Evolutionary conservation across 64 coral and sea anemone genomes (phyloP), one percentile per base, ranked within the genome.

Genomic region (Porites australiensis): DNA sequence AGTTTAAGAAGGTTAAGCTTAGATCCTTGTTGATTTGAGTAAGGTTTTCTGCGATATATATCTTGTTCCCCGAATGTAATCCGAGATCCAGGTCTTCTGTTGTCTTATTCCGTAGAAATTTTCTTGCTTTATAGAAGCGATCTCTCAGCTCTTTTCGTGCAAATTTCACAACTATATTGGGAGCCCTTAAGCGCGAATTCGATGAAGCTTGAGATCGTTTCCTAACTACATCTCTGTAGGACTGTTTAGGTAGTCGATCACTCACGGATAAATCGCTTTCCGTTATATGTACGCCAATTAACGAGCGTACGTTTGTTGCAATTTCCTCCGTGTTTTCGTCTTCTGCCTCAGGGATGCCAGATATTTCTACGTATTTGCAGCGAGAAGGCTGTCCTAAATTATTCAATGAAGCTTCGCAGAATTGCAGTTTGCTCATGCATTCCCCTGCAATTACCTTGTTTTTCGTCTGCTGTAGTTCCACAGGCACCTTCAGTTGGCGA

Each of bases 11-110:
- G 52, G 52, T 68, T 1, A 68, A 7, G n/a, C n/a, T n/a, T n/a
- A n/a, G n/a, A n/a, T n/a, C n/a, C 51, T 80, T 87, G 18, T 93
- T 93, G 59, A 65, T 87, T 87, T 57, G 59, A 44, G 62, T 93
- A 20, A 88, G 85, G 54, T 62, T 87, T 67, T 86, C 82, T 8
- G 58, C 64, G 47, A 83, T 82, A 57, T 94, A 89, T 27, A 94
- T 89, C 55, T 83, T 66, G 82, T 86, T 89, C 59, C 85, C 81
- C 18, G 80, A 90, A 86, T 86, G 50, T 60, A 79, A 86, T 10
- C 64, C 79, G 27, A 82, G 75, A 70, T 37, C 64, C 63, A 69
- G 21, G 77, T 90, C 88, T 90, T 62, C 50, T 64, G 88, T 80
- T 73, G 53, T 7, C 20, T 82, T 82, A 63, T 82, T 55, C 27